Base-by-base conservation (phyloP, 2,113 vertebrate species). In the Oenanthe melanoleuca region DNA sequence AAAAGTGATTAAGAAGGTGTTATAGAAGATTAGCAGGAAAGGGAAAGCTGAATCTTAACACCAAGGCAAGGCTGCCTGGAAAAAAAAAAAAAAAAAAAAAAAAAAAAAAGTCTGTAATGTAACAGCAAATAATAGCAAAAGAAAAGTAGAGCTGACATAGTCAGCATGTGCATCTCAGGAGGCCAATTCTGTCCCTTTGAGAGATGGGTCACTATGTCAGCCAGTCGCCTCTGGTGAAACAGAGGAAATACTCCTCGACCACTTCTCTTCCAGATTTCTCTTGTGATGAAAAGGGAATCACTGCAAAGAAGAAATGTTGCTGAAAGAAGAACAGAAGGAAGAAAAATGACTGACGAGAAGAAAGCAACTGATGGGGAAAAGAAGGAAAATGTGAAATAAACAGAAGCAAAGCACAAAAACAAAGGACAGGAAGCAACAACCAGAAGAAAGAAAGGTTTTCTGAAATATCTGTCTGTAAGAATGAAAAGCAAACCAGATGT, bases 181-280 rank as follows among this genome's bases (percentile, higher is more conserved):
- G 24, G 44, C 28, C 56, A 78, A 11, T 13, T 24, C 50, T 38
- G 26, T 40, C 38, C 91, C 91, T 86, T 69, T 92, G 88, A 94
- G 67, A 70, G 33, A 78, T 64, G 31, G 47, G 24, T 67, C 69
- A 44, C 86, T 67, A 3, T 29, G 64, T 56, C 57, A 74, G 72
- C 1, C 1, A 66, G 71, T 80, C 56, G 45, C 26, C 24, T 59
- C 67, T 80, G 19, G 12, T 24, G 47, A 86, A 31, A 38, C 47
- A 91, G 75, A 91, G 44, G 84, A 88, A 94, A 86, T 40, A 52
- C 38, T 92, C 75, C 47, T 74, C 0, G 0, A 53, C 80, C 53
- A 67, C 71, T 93, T 94, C 86, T 94, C 80, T 93, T 86, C 33
- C 67, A 77, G 60, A 37, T 78, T 88, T 88, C 78, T 82, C n/a